phyloP scores from a whole-genome alignment of 2,113 vertebrate species.

The Takifugu flavidus region DNA sequence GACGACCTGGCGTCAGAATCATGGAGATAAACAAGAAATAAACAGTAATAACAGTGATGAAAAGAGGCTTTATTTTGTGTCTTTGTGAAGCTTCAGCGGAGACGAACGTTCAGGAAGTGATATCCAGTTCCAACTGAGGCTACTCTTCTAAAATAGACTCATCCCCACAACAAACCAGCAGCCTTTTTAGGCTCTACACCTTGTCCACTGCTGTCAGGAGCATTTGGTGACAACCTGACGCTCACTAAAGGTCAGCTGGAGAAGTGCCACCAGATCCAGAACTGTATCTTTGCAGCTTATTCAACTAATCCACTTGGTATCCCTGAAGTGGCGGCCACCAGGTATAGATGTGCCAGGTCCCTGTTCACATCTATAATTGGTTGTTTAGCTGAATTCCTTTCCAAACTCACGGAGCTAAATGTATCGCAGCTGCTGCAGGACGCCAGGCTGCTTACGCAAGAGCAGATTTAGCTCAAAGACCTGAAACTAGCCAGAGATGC shows the following conservation, averaged over 20 bases:
- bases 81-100: background rate
- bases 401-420: background rate
- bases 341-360: too few species aligned
- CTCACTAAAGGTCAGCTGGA: constrained; percentile 10
- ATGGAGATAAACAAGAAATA: too few species aligned
- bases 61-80: background rate
- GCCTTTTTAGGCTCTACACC: constrained; percentile 23
- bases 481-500: background rate
- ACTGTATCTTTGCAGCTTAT: background rate
- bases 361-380: background rate
- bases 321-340: background rate
- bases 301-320: background rate
- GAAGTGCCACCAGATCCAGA: background rate
- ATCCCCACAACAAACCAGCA: constrained; percentile 15
- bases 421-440: constrained; percentile 1
- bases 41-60: background rate
- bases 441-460: background rate
- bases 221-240: constrained; percentile 7
- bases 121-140: constrained; percentile 5
- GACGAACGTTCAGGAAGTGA: constrained; percentile 6
- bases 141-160: constrained; percentile 32
- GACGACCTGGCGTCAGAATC: too few species aligned
- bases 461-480: constrained; percentile 21
- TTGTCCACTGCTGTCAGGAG: constrained; percentile 10
- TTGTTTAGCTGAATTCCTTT: background rate